Base-by-base conservation (phyloP, 92 coral and sea anemone species). In the Epizoanthus fatuus region DNA sequence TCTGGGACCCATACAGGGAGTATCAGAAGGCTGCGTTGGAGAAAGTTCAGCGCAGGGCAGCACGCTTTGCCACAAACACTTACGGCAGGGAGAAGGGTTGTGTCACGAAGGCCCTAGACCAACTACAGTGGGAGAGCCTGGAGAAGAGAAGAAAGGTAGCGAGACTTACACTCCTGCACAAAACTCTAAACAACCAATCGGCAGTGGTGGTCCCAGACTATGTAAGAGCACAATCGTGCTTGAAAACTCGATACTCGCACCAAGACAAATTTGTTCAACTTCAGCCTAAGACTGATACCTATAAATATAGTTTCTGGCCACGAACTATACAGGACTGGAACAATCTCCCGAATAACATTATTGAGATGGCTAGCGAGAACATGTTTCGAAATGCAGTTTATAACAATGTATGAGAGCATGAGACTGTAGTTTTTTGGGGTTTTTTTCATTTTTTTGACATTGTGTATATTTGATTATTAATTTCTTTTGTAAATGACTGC, bases 31-130 rank as follows among this genome's bases (percentile, higher is more conserved):
- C 25, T 53, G n/a, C 66, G 65, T 77, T 86, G 8, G 70, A 86
- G 57, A 51, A 76, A 76, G 84, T 86, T 15, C 80, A 83, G 75
- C 55, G 87, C 22, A 64, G 70, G 12, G 87, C 87, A 3, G 87
- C 89, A 39, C 54, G 84, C n/a, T 86, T 86, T 57, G 90, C 62
- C 55, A 79, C 80, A 32, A 78, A 86, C 66, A 79, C 72, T 5
- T 86, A 52, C 80, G 3, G 67, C 77, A 75, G 25, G 12, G 69
- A 20, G 66, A 62, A 77, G 63, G 68, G 17, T 6, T 9, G 19
- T 8, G 65, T 16, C 19, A 66, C 72, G 38, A 66, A 35, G 72
- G 72, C 72, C 72, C 29, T 66, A 17, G 72, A 20, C 7, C 20
- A 66, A 66, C 38, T 66, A 6, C 11, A 66, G 32, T 66, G 72